Evolutionary conservation across 2,113 vertebrate genomes (phyloP).

Genomic region (Eurypyga helias): DNA sequence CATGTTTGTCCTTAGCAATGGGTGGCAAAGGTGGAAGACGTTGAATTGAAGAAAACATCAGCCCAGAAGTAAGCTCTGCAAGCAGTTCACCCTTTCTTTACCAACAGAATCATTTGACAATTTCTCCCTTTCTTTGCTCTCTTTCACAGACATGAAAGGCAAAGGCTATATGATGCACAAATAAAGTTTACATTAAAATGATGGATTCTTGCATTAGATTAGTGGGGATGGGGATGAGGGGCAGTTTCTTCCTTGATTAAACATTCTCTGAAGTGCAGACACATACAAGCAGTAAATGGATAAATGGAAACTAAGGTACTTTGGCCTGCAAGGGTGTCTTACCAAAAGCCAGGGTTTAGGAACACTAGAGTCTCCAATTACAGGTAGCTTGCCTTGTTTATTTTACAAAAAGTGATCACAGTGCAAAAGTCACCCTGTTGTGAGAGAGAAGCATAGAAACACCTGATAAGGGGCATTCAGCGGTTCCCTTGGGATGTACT

Average conservation of each 20-base stretch:
- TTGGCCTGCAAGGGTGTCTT: background rate
- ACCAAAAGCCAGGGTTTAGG: background rate
- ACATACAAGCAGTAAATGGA: background rate
- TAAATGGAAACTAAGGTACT: background rate
- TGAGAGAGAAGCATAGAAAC: background rate
- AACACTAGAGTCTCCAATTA: background rate
- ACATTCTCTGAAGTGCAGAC: background rate
- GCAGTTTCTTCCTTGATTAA: background rate
- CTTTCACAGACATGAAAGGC: background rate
- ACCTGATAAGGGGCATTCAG: background rate
- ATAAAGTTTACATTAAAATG: background rate
- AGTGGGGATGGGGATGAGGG: no score
- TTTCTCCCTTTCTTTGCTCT: background rate
- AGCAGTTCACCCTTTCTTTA: background rate
- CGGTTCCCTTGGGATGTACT: background rate
- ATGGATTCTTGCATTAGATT: background rate
- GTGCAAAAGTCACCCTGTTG: background rate
- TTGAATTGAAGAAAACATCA: background rate
- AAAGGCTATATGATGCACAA: background rate
- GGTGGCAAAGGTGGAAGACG: constrained; percentile 38
- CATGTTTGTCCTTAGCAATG: constrained; percentile 29
- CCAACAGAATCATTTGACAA: background rate
- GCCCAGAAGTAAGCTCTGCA: background rate
- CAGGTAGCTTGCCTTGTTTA: background rate
- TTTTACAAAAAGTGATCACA: background rate